Evolutionary conservation across 2,113 vertebrate genomes (phyloP).

Genomic region (Rhinopomastus cyanomelas): DNA sequence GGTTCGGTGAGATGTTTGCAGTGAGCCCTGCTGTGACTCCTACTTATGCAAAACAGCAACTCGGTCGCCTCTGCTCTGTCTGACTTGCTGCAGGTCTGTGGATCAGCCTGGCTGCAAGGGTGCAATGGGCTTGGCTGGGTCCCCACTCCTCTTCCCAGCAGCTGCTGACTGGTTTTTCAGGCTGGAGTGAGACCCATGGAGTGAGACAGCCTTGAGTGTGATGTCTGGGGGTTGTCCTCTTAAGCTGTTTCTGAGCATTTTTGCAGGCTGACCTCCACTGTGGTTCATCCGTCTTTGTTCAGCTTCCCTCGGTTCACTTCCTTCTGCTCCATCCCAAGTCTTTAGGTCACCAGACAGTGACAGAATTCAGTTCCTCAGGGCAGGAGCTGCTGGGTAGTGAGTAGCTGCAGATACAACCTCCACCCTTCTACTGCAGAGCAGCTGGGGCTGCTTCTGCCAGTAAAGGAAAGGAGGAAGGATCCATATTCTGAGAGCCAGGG

Average conservation of each 20-base stretch:
- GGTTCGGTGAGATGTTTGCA: not conserved
- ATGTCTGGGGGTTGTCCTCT: not conserved
- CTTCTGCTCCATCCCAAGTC: not conserved
- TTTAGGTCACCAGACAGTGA: not conserved
- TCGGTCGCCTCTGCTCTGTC: not conserved
- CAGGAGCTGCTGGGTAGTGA: not conserved
- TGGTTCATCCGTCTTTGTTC: not conserved
- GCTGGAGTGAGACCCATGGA: not conserved
- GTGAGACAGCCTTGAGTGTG: fast-evolving
- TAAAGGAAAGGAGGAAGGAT: not conserved
- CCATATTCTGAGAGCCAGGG: not conserved
- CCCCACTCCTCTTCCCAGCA: fast-evolving
- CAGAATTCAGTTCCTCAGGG: not conserved
- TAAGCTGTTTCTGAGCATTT: not conserved
- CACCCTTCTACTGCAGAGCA: not conserved
- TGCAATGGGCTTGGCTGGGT: not conserved
- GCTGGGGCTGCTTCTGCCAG: no score
- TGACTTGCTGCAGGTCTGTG: not conserved
- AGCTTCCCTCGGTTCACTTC: not conserved
- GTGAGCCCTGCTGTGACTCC: not conserved
- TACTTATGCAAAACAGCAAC: not conserved
- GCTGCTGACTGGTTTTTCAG: not conserved
- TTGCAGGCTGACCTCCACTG: not conserved
- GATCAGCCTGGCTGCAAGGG: not conserved
- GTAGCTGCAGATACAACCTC: not conserved